A percentile compares a stretch with the other conserved stretches of the same genome.
phyloP scores from a whole-genome alignment of 2,888 invertebrate species.

The Sabellastarte sp. region DNA sequence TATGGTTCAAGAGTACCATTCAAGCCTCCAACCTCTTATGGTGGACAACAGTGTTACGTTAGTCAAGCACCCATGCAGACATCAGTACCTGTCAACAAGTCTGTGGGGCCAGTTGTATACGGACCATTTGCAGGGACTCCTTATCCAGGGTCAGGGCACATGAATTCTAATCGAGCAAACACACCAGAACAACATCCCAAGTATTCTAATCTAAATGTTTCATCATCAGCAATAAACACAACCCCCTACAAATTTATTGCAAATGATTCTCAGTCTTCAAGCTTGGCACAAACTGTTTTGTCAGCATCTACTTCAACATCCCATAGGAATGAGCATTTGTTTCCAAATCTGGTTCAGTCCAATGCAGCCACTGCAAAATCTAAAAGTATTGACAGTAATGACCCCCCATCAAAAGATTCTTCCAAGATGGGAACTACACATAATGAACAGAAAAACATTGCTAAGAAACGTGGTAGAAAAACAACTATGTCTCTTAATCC shows the following conservation, averaged over 20 bases:
- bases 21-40: no score
- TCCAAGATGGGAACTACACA: conserved; percentile 1
- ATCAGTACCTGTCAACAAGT: not conserved
- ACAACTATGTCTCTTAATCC: conserved; percentile 33
- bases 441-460: not conserved
- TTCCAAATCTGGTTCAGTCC: no score
- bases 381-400: no score
- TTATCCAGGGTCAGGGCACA: not conserved
- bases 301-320: not conserved
- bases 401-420: conserved; percentile 6
- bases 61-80: not conserved
- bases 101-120: no score
- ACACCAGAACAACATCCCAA: no score
- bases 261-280: not conserved
- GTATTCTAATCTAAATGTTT: no score
- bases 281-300: not conserved
- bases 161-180: not conserved
- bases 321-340: no score
- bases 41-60: no score
- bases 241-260: not conserved
- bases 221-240: not conserved
- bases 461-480: conserved; percentile 14
- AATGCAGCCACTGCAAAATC: no score
- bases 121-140: not conserved
- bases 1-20: not conserved